These are phyloP conservation scores for Acrobasis consociella DNA, from an alignment of 2,888 invertebrate genomes.

Conservation along the genomic window DNA sequence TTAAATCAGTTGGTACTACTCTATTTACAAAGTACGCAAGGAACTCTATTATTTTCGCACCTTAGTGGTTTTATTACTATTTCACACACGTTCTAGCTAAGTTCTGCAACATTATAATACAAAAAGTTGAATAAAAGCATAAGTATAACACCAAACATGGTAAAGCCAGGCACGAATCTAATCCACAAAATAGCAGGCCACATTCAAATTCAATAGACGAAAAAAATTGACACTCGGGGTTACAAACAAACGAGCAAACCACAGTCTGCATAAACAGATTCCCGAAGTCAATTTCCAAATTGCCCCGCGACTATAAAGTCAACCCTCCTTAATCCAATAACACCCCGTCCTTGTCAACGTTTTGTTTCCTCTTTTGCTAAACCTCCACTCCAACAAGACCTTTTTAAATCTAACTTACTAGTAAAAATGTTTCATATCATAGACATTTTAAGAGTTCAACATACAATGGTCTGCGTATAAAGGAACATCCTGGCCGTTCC, in stretches of 20 bases:
- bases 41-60: too few species aligned
- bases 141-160: background rate
- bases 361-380: conserved; percentile 73
- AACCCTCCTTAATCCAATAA: conserved; percentile 81
- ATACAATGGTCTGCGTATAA: conserved; percentile 52
- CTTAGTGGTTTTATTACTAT: too few species aligned
- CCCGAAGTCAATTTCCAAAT: conserved; percentile 80
- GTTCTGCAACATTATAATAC: too few species aligned
- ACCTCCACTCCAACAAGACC: conserved; percentile 54
- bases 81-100: too few species aligned
- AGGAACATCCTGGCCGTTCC: conserved; percentile 47
- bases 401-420: conserved; percentile 28
- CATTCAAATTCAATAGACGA: conserved; percentile 56
- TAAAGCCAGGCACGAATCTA: conserved; percentile 13
- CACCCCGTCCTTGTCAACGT: conserved; percentile 79
- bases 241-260: conserved; percentile 64
- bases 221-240: conserved; percentile 65
- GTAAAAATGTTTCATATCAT: conserved; percentile 21
- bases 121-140: background rate
- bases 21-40: too few species aligned
- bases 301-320: conserved; percentile 76
- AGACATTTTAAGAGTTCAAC: conserved; percentile 39
- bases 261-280: conserved; percentile 72
- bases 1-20: too few species aligned
- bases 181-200: conserved; percentile 26